A percentile compares a stretch with the other conserved stretches of the same genome.
Evolutionary conservation across 2,113 vertebrate species (phyloP).

Genomic region (Rhinogobius similis): DNA sequence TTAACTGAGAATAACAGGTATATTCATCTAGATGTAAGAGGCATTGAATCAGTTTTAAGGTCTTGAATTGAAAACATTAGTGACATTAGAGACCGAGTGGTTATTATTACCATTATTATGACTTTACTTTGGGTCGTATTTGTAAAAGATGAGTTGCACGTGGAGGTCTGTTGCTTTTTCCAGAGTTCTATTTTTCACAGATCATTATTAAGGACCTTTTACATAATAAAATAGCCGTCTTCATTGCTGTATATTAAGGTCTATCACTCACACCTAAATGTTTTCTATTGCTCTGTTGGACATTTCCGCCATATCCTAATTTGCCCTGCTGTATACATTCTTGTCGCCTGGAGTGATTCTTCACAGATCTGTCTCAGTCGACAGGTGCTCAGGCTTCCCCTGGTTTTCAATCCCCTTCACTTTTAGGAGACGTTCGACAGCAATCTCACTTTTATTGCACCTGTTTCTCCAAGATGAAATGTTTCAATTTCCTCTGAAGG

Average conservation of each 20-base stretch:
- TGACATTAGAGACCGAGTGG: no score
- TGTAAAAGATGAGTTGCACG: background rate
- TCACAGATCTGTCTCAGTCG: constrained; percentile 35
- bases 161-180: no score
- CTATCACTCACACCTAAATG: background rate
- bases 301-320: background rate
- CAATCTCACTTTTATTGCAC: constrained; percentile 64
- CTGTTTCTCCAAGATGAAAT: constrained; percentile 67
- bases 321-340: constrained; percentile 21
- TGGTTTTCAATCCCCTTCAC: constrained; percentile 60
- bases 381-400: constrained; percentile 34
- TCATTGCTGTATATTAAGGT: background rate
- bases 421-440: constrained; percentile 54
- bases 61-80: no score
- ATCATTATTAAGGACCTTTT: no score
- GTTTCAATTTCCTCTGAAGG: constrained; percentile 70
- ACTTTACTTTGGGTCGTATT: no score
- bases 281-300: background rate
- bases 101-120: no score
- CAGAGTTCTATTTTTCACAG: no score
- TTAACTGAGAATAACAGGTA: no score
- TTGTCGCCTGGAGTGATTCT: constrained; percentile 31
- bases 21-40: no score
- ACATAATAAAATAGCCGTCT: no score
- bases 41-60: no score